Percentiles rank a stretch among this genome's conserved stretches.
These are phyloP conservation scores for Sturnira hondurensis DNA, from an alignment of 2,113 vertebrate genomes.

Conservation along the genomic window DNA sequence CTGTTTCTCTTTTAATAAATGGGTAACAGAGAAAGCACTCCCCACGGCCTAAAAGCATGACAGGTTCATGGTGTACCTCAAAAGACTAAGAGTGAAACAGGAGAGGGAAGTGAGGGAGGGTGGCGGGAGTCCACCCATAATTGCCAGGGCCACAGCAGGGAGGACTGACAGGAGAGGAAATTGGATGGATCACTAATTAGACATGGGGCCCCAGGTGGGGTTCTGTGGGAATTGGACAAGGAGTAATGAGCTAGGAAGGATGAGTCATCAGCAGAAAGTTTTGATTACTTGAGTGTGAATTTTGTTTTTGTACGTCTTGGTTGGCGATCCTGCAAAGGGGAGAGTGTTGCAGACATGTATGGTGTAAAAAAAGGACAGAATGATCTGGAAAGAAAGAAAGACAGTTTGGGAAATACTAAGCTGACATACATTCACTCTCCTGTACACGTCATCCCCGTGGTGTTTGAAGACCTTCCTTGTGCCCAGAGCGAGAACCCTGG, in stretches of 20 bases:
- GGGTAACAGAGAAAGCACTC: neutral
- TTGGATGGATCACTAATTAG: neutral
- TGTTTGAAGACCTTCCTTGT: neutral
- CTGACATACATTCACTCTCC: neutral
- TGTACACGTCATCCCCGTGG: neutral
- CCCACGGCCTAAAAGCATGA: neutral
- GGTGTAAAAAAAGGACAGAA: neutral
- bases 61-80: neutral
- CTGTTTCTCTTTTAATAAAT: slow-evolving; percentile 31
- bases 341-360: neutral
- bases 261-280: neutral
- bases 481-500: neutral
- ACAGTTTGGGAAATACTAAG: neutral
- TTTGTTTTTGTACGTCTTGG: neutral
- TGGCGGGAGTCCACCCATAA: neutral
- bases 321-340: neutral
- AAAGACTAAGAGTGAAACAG: neutral
- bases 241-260: neutral
- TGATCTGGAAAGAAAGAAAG: slow-evolving; percentile 20
- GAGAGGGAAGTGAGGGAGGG: neutral
- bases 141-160: slow-evolving; percentile 2
- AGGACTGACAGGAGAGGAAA: neutral
- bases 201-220: neutral
- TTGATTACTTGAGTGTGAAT: neutral
- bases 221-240: neutral